Evolutionary conservation across 2,113 vertebrate species (phyloP).

Genomic region (Platichthys stellatus): DNA sequence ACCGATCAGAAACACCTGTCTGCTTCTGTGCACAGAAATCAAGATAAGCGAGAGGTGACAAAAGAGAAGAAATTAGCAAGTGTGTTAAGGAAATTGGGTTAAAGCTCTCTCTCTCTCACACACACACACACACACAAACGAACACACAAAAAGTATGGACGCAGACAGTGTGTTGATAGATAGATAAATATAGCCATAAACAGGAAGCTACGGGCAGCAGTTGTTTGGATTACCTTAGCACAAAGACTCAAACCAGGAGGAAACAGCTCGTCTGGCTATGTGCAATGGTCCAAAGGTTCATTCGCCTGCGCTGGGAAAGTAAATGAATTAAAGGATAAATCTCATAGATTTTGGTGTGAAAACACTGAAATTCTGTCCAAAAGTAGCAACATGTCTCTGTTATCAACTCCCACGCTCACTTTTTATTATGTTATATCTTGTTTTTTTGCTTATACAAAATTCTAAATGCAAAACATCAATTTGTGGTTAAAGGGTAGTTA

Average conservation of each 20-base stretch:
- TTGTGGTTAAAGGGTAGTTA: not conserved
- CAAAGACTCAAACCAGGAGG: not conserved
- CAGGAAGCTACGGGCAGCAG: not conserved
- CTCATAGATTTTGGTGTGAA: not conserved
- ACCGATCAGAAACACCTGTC: slow-evolving; percentile 67
- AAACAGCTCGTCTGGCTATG: not conserved
- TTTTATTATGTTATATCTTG: not conserved
- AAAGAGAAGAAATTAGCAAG: slow-evolving; percentile 51
- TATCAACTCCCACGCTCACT: not conserved
- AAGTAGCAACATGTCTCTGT: not conserved
- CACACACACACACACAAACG: not conserved
- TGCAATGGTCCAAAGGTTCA: not conserved
- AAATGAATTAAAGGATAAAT: not conserved
- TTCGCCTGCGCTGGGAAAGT: not conserved
- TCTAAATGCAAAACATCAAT: not conserved
- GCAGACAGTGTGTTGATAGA: not conserved
- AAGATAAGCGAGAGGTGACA: slow-evolving; percentile 66
- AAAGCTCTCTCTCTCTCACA: not conserved
- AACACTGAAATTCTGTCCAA: not conserved
- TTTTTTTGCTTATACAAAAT: not conserved
- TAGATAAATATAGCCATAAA: not conserved
- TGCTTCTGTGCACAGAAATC: slow-evolving; percentile 50
- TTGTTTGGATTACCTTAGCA: not conserved
- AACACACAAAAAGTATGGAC: not conserved
- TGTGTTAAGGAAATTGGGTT: slow-evolving; percentile 40